A percentile compares a stretch with the other conserved stretches of the same genome.
These are phyloP conservation scores for Scaptomyza parva DNA, from an alignment of 2,888 invertebrate species.

Conservation along the genomic window DNA sequence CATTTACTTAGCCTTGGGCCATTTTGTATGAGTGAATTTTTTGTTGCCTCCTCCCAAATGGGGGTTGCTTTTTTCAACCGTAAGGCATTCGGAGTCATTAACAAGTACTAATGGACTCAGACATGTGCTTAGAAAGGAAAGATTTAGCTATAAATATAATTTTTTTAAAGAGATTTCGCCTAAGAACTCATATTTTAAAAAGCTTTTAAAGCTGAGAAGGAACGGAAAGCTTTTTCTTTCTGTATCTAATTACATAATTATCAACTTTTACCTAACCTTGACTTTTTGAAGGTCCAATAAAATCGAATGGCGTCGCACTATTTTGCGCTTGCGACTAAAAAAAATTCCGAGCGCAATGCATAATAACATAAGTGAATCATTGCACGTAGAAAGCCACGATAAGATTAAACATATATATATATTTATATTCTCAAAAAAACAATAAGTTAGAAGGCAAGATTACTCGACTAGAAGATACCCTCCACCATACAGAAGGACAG, in stretches of 20 bases:
- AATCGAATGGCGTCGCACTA: conserved; percentile 18
- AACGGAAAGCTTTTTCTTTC: not conserved
- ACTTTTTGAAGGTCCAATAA: conserved; percentile 5
- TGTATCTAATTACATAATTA: not conserved
- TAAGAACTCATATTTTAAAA: too few relatives aligned
- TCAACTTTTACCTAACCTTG: conserved; percentile 20
- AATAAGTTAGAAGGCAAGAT: too few relatives aligned
- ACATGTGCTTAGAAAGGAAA: not conserved
- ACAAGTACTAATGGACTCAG: conserved; percentile 46
- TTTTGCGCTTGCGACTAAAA: conserved; percentile 1
- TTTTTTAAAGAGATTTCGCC: too few relatives aligned
- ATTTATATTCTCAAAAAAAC: conserved; percentile 5
- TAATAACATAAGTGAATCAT: conserved; percentile 43
- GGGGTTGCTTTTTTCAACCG: conserved; percentile 38
- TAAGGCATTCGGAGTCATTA: conserved; percentile 34
- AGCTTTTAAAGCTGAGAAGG: not conserved
- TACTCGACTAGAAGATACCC: too few relatives aligned
- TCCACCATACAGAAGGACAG: too few relatives aligned
- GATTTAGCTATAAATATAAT: not conserved
- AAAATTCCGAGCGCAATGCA: not conserved
- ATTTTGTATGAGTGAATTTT: conserved; percentile 18
- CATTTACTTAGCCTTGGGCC: conserved; percentile 71
- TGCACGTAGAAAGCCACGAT: conserved; percentile 4
- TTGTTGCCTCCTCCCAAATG: not conserved
- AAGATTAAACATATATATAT: conserved; percentile 19